These are phyloP conservation scores for Micrasema minimum DNA, from an alignment of 1,140 invertebrate genomes.

Conservation along the genomic window DNA sequence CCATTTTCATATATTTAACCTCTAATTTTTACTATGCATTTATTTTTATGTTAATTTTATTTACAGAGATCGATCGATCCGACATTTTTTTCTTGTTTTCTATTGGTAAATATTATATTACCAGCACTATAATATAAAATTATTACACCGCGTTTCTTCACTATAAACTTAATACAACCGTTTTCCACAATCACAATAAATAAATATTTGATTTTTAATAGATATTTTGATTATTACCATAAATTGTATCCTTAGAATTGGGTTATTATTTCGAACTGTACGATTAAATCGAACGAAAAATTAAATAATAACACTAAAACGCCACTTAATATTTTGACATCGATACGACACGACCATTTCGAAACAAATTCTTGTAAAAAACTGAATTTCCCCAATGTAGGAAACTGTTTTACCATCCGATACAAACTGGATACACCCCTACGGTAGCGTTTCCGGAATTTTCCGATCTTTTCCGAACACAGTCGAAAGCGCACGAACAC, in stretches of 20 bases:
- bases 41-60: too few relatives aligned
- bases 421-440: constrained; percentile 30
- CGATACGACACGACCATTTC: constrained; percentile 24
- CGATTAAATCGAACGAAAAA: constrained; percentile 9
- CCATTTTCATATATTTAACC: too few relatives aligned
- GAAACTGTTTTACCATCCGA: constrained; percentile 26
- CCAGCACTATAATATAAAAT: too few relatives aligned
- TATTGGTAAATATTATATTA: too few relatives aligned
- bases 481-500: constrained; percentile 11
- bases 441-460: constrained; percentile 2
- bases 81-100: too few relatives aligned
- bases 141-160: constrained; percentile 1
- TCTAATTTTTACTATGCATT: too few relatives aligned
- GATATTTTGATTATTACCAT: constrained; percentile 1
- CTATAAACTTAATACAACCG: constrained; percentile 3
- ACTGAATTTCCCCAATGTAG: constrained; percentile 14
- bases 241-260: not conserved
- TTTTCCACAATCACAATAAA: constrained; percentile 12
- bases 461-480: constrained; percentile 15
- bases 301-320: constrained; percentile 37
- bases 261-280: not conserved
- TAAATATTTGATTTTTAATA: constrained; percentile 1
- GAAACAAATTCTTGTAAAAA: constrained; percentile 32
- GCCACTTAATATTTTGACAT: constrained; percentile 12
- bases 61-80: too few relatives aligned